These are phyloP conservation scores for Tympanuchus pallidicinctus DNA, from an alignment of 2,113 vertebrate species.

Conservation along the genomic window DNA sequence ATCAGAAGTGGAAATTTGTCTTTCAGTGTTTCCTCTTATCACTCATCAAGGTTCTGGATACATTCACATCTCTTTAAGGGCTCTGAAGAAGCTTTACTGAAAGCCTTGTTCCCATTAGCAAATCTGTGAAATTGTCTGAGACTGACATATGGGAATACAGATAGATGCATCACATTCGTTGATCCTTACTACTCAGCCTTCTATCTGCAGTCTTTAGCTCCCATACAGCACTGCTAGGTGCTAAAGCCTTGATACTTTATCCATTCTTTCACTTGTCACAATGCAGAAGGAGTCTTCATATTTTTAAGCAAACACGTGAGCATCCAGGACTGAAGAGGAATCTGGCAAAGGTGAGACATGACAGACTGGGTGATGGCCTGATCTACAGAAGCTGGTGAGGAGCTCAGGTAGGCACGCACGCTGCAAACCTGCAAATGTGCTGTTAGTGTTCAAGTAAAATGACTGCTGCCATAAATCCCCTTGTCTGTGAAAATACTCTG, in stretches of 20 bases:
- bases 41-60: constrained; percentile 46
- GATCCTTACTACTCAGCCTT: not conserved
- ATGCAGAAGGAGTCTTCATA: not conserved
- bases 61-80: constrained; percentile 29
- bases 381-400: not conserved
- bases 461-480: not conserved
- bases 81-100: constrained; percentile 1
- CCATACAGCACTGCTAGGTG: not conserved
- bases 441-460: not conserved
- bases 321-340: not conserved
- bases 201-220: not conserved
- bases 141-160: constrained; percentile 7
- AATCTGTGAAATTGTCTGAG: constrained; percentile 42
- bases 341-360: not conserved
- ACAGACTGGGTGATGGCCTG: not conserved
- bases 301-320: not conserved
- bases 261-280: not conserved
- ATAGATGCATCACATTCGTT: not conserved
- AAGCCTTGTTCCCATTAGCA: constrained; percentile 37
- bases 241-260: not conserved
- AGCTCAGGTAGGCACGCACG: not conserved
- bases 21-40: constrained; percentile 44
- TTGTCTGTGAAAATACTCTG: not conserved
- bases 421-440: rapidly evolving
- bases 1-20: constrained; percentile 44